phyloP scores from a whole-genome alignment of 2,113 vertebrate genomes.

The Dicaeum eximium region DNA sequence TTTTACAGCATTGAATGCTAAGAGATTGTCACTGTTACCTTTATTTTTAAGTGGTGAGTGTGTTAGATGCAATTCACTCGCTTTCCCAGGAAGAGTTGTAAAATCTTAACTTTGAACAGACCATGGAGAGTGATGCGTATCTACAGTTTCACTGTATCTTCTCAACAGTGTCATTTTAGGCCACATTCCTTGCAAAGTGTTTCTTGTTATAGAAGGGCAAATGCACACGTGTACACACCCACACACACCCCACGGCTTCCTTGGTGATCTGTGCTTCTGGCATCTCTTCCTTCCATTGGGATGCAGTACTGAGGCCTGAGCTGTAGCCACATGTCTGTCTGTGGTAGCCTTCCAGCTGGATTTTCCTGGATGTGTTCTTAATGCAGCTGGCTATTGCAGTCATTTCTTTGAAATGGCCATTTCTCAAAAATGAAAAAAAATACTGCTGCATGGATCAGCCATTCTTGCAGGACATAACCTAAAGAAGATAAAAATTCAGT shows the following conservation, averaged over 20 bases:
- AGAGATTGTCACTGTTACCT: neutral
- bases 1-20: neutral
- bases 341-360: neutral
- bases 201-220: neutral
- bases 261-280: neutral
- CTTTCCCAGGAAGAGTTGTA: neutral
- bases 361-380: neutral
- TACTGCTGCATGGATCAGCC: neutral
- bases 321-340: neutral
- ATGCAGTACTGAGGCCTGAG: neutral
- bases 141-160: neutral
- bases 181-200: neutral
- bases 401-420: neutral
- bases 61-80: neutral
- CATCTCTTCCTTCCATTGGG: fast-evolving
- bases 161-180: neutral
- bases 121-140: neutral
- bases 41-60: neutral
- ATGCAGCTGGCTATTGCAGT: neutral
- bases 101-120: neutral
- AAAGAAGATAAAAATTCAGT: neutral
- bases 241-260: fast-evolving
- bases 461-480: neutral
- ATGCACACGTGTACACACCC: fast-evolving
- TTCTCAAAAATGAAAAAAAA: neutral